Evolutionary conservation across 2,797 vertebrate species (phyloP).

Genomic region (Salmo trutta): DNA sequence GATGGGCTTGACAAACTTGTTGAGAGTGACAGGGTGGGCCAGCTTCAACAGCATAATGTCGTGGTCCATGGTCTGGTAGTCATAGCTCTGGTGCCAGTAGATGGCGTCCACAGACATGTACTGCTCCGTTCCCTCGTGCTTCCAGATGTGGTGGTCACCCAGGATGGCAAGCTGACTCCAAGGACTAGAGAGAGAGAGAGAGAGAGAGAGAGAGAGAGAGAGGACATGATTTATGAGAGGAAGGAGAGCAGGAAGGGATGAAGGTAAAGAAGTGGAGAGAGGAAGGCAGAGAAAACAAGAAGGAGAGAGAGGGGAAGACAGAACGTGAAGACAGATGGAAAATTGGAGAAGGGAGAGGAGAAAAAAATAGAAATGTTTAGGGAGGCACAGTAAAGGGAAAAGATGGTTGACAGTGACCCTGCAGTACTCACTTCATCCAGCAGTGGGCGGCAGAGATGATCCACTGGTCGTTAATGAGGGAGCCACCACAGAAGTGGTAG

Average conservation of each 20-base stretch:
- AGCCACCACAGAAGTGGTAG: constrained; percentile 70
- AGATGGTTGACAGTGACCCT: neutral
- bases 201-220: too few relatives aligned
- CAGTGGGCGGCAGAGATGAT: constrained; percentile 78
- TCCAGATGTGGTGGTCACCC: constrained; percentile 75
- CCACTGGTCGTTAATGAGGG: constrained; percentile 75
- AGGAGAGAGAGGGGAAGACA: too few relatives aligned
- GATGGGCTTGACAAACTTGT: constrained; percentile 63
- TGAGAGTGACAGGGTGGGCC: constrained; percentile 56
- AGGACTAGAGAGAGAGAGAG: constrained; percentile 52
- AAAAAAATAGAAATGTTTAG: too few relatives aligned
- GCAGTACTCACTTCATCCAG: constrained; percentile 47
- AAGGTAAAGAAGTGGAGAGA: too few relatives aligned
- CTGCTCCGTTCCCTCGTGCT: constrained; percentile 71
- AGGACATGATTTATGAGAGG: neutral
- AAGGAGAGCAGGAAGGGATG: neutral
- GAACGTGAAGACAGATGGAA: too few relatives aligned
- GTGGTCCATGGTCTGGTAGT: constrained; percentile 72
- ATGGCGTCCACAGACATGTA: constrained; percentile 72
- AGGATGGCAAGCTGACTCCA: constrained; percentile 55
- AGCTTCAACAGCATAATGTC: constrained; percentile 79
- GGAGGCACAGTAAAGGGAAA: too few relatives aligned
- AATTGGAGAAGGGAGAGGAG: too few relatives aligned
- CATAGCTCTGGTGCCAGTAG: constrained; percentile 72
- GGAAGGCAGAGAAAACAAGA: too few relatives aligned